Conservation (phyloP, 1,140 invertebrate species). For the Globodera ellingtonae region DNA sequence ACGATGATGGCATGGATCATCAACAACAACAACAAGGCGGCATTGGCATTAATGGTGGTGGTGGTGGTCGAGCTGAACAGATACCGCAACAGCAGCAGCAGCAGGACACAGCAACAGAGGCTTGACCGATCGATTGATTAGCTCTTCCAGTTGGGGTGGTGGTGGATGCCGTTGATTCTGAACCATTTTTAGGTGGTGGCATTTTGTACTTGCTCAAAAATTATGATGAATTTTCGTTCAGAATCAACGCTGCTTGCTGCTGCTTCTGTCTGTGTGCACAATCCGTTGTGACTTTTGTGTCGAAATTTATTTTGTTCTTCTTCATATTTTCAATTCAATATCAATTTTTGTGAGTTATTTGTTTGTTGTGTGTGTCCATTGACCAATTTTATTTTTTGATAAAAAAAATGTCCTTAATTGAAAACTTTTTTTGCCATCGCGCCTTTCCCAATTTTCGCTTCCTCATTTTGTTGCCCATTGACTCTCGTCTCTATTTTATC, state of each 20-base stretch:
- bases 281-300: too few relatives aligned
- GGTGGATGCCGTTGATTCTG: background rate
- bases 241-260: too few relatives aligned
- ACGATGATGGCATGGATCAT: background rate
- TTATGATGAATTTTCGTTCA: too few relatives aligned
- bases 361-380: too few relatives aligned
- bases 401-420: too few relatives aligned
- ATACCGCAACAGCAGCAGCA: background rate
- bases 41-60: too few relatives aligned
- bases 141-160: background rate
- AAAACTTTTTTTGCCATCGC: background rate
- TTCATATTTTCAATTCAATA: too few relatives aligned
- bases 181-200: background rate
- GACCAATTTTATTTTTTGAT: too few relatives aligned
- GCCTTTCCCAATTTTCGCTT: background rate
- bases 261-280: too few relatives aligned
- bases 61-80: too few relatives aligned
- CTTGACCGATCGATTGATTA: constrained; percentile 3
- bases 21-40: background rate
- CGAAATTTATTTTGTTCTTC: too few relatives aligned
- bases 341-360: too few relatives aligned
- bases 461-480: background rate
- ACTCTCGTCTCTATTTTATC: background rate
- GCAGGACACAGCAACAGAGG: background rate
- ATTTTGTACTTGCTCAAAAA: background rate